Evolutionary conservation across 2,888 invertebrate genomes (phyloP), one percentile per base, ranked within the genome.

Genomic region (Drosophila mimetica): DNA sequence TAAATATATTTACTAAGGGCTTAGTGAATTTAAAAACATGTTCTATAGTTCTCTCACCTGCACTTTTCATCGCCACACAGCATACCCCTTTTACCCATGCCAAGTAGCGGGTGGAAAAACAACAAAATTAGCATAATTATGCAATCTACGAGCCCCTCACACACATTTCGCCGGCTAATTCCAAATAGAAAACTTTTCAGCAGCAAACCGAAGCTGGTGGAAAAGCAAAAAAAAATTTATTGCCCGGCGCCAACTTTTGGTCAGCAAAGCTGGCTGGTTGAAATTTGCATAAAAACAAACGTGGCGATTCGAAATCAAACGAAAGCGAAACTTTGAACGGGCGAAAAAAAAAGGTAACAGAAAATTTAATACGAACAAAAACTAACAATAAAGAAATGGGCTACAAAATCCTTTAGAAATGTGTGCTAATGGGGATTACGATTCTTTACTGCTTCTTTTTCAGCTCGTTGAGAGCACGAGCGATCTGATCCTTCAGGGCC

Each of bases 81-180:
- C 30, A 30, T 25, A 64, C 50, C 42, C 63, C 65, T 28, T 2
- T 60, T 25, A 16, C 42, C 11, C 42, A 36, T 14, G 4, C 18
- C 42, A 48, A 41, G 32, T 48, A 22, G 51, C 16, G 63, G 63
- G 51, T 37, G 36, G 63, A 86, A 82, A 76, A 86, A 88, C 77
- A 88, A 77, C 71, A 75, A 70, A 79, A 89, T 89, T 87, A 89
- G 81, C 87, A 87, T 89, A 89, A 87, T 87, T 87, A 88, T 89
- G 89, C 87, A 89, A 89, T 88, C 84, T 86, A 79, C 75, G 64
- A 76, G 63, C 52, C 57, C 53, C 59, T 50, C 59, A 65, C 59
- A 30, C 71, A 53, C 53, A 58, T 44, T 64, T 64, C 8, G 53
- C 39, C 28, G 42, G 65, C 64, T 39, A 65, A 64, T 52, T 65